Conservation (phyloP, 2,797 vertebrate species). For the Leptoclinus maculatus region DNA sequence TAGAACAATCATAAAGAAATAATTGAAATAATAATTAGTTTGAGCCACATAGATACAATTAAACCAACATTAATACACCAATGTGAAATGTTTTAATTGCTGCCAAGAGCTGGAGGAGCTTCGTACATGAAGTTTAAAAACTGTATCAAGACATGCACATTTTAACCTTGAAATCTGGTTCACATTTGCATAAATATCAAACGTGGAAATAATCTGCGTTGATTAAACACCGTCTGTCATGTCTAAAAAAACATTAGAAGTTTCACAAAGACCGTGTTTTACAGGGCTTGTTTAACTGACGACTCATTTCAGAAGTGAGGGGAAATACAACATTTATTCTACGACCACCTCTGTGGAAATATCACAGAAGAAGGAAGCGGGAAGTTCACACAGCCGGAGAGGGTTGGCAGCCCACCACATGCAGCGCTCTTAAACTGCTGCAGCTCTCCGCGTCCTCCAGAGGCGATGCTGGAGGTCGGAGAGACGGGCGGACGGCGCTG, state of each 20-base stretch:
- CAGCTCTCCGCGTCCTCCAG: conserved; percentile 30
- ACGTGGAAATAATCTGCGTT: neutral
- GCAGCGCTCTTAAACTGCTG: conserved; percentile 36
- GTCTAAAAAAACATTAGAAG: neutral
- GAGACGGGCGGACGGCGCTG: neutral
- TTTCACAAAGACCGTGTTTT: neutral
- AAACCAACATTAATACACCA: neutral
- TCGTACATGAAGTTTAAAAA: neutral
- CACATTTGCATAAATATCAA: neutral
- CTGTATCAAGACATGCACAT: neutral
- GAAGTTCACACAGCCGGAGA: conserved; percentile 49
- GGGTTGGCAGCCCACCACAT: conserved; percentile 29
- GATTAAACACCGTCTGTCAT: neutral
- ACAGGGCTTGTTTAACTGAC: neutral
- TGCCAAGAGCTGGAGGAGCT: neutral
- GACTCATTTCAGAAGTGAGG: neutral
- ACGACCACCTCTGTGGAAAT: conserved; percentile 35
- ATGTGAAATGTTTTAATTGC: neutral
- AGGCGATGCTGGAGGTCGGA: conserved; percentile 40
- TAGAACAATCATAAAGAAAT: neutral
- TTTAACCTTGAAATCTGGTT: neutral
- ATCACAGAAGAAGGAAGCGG: conserved; percentile 54
- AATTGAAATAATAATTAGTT: neutral
- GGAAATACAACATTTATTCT: neutral
- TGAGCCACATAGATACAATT: neutral